These are phyloP conservation scores for Seriola quinqueradiata DNA, from an alignment of 2,113 vertebrate genomes.

Conservation along the genomic window DNA sequence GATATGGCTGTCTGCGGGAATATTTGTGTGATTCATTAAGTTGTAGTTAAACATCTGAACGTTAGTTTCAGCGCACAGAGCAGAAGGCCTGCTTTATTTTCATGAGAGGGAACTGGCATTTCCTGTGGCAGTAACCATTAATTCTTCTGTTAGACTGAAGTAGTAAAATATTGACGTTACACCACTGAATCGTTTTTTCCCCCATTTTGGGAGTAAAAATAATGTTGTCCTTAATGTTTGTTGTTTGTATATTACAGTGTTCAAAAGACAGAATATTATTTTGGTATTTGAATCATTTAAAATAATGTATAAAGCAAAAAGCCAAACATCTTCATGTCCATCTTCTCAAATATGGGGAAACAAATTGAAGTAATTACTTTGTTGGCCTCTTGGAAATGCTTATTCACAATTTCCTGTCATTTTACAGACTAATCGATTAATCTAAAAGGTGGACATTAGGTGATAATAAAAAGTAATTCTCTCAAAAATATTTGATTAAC, in stretches of 20 bases:
- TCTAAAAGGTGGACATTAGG: too few relatives aligned
- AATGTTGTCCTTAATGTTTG: not conserved
- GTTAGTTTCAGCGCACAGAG: not conserved
- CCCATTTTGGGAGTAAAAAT: not conserved
- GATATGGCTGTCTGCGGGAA: fast-evolving
- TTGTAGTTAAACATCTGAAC: too few relatives aligned
- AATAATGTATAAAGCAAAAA: not conserved
- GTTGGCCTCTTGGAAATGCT: not conserved
- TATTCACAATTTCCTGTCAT: not conserved
- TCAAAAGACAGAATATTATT: not conserved
- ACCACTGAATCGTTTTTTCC: not conserved
- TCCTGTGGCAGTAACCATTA: not conserved
- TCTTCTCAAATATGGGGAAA: not conserved
- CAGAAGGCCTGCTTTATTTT: not conserved
- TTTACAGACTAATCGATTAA: not conserved
- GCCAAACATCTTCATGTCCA: not conserved
- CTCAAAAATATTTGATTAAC: too few relatives aligned
- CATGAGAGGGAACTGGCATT: not conserved
- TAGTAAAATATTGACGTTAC: not conserved
- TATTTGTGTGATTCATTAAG: not conserved
- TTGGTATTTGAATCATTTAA: not conserved
- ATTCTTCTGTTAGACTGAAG: not conserved
- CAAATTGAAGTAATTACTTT: not conserved
- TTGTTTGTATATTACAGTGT: not conserved
- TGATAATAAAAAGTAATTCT: not conserved